These are phyloP conservation scores for Macrosoma leucophasiata DNA, from an alignment of 2,888 invertebrate genomes.

Conservation along the genomic window DNA sequence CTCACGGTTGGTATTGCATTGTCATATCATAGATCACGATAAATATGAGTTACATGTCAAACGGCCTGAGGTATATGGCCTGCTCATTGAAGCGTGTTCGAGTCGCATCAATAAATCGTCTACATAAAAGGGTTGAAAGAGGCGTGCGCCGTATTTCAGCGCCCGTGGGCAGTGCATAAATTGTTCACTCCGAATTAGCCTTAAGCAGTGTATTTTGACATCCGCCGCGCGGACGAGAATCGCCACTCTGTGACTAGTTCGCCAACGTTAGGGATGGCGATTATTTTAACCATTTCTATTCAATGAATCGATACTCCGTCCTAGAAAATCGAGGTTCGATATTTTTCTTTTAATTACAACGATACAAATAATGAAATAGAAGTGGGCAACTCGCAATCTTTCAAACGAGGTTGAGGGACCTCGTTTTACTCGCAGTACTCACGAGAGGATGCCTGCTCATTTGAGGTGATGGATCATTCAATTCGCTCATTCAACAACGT, in stretches of 20 bases:
- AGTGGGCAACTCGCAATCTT: no score
- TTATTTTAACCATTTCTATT: conserved; percentile 6
- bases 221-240: conserved; percentile 33
- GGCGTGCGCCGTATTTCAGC: conserved; percentile 63
- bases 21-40: conserved; percentile 52
- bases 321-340: no score
- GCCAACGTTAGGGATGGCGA: background rate
- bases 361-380: no score
- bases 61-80: conserved; percentile 42
- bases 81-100: conserved; percentile 51
- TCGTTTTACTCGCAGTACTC: no score
- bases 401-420: no score
- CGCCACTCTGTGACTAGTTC: no score
- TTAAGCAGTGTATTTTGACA: conserved; percentile 64
- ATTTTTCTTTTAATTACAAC: no score
- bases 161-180: conserved; percentile 64
- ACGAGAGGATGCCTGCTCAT: no score
- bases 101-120: conserved; percentile 61
- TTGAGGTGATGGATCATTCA: no score
- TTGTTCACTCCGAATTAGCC: conserved; percentile 61
- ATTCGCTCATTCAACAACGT: no score
- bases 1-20: conserved; percentile 37
- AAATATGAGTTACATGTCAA: conserved; percentile 55
- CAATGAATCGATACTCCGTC: background rate
- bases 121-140: conserved; percentile 64